Evolutionary conservation across 2,797 vertebrate genomes (phyloP), one percentile per base, ranked within the genome.

Genomic region (Agapornis canus): DNA sequence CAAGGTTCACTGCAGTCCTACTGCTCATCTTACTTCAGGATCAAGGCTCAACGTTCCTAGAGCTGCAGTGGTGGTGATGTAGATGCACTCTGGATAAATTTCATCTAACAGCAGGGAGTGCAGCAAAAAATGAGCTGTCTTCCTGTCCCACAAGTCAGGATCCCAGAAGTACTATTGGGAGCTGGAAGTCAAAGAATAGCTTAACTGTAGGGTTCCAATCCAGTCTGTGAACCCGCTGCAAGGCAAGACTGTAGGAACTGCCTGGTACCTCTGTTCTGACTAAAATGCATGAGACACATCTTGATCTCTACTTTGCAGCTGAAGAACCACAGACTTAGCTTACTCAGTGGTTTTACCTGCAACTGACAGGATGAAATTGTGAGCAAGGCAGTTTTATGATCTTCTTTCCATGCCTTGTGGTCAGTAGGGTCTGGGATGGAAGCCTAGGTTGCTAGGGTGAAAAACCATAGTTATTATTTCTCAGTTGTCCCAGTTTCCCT

Each of bases 41-140:
- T 4, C 5, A 5, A 52, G 52, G 48, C 32, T 83, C 3, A 1
- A 22, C 77, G 17, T 0, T 0, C 5, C 49, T 18, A 9, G 35
- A 15, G 26, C 26, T 73, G 10, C 39, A 27, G 7, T 23, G 32
- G 40, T 25, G 31, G 31, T 66, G 52, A 21, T 63, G 29, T 35
- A n/a, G 54, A 45, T n/a, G 11, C 32, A 29, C 31, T 37, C 18
- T 45, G 49, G 31, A 61, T 35, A 63, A 87, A 80, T 17, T 45
- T 18, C 54, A 66, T 15, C 13, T 66, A 31, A 22, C 25, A 90
- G 20, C 61, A 86, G 31, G 17, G 32, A 61, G 21, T 1, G 2
- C 40, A 82, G 51, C 4, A 15, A 65, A 48, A 66, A 88, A 71
- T 11, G 21, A 71, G 18, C 19, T 64, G 31, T 61, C n/a, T 52